These are phyloP conservation scores for Glaucomys volans DNA, from an alignment of 2,113 vertebrate species.

Conservation along the genomic window DNA sequence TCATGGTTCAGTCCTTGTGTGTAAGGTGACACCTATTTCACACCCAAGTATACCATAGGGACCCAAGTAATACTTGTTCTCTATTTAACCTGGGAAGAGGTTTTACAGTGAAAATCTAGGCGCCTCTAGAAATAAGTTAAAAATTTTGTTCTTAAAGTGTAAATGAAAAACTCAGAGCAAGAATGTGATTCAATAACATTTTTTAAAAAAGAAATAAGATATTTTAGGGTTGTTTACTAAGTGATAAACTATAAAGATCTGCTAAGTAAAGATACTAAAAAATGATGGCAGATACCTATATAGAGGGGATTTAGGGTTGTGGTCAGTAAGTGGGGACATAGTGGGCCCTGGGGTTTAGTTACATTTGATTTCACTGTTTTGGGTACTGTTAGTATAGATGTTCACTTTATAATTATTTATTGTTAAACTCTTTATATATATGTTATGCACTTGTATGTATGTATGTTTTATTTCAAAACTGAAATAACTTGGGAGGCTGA, in stretches of 20 bases:
- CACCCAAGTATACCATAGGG: not conserved
- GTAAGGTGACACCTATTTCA: not conserved
- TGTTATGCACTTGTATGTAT: not conserved
- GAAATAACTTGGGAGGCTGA: not conserved
- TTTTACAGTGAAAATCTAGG: not conserved
- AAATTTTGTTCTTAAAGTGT: not conserved
- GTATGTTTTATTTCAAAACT: not conserved
- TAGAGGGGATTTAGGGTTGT: not conserved
- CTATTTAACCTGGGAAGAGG: not conserved
- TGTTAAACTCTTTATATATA: not conserved
- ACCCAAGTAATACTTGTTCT: not conserved
- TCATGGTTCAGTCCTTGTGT: not conserved
- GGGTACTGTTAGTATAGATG: not conserved
- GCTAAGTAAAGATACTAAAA: not conserved
- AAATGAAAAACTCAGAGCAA: not conserved
- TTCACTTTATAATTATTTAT: not conserved
- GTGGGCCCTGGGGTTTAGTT: not conserved
- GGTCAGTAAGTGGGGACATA: not conserved
- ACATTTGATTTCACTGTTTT: not conserved
- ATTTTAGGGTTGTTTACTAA: not conserved
- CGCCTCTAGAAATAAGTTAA: not conserved
- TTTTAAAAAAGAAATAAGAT: not conserved
- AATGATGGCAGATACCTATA: not conserved
- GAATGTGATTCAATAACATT: not conserved
- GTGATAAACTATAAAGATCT: not conserved